Base-by-base conservation (phyloP, 2,888 invertebrate genomes). In the Drosophila pseudotalamancana region DNA sequence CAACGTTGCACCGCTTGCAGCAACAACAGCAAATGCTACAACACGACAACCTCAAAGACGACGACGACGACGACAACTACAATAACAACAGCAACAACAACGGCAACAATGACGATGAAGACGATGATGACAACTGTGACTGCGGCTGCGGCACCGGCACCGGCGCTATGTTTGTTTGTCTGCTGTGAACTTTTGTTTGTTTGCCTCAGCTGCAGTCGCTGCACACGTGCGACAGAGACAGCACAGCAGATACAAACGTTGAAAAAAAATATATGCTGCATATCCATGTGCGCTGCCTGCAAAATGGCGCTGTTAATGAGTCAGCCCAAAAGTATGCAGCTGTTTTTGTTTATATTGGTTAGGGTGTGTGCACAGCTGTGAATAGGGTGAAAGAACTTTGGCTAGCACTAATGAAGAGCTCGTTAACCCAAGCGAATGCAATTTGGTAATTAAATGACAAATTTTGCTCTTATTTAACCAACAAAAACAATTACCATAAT, bases 21-120 rank as follows among this genome's bases (percentile, higher is more conserved):
- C 50, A 34, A 35, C 55, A 45, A 53, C 61, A 68, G 42, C 43
- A 37, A 37, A 35, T 6, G 49, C 35, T 32, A 18, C 54, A 57
- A n/a, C 55, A 60, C 68, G 64, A 73, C 77, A 78, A 62, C 77
- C 69, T 55, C 72, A 72, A 68, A 51, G 65, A 64, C 72, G 40
- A 46, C 46, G 53, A 65, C 45, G 11, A 51, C 57, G 23, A 46
- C 34, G 31, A 46, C 48, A 35, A 40, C n/a, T n/a, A n/a, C n/a
- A n/a, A n/a, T n/a, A n/a, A n/a, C 51, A 32, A 16, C 31, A 25
- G 37, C 45, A 32, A 42, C 49, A 37, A 21, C 19, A 25, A 40
- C 31, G 14, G 37, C 18, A 16, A 53, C 29, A 23, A 32, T 21
- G 50, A 35, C 35, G 25, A 16, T 45, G 18, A 21, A n/a, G 61